Evolutionary conservation across 2,888 invertebrate species (phyloP), one percentile per base, ranked within the genome.

Genomic region (Acleris literana): DNA sequence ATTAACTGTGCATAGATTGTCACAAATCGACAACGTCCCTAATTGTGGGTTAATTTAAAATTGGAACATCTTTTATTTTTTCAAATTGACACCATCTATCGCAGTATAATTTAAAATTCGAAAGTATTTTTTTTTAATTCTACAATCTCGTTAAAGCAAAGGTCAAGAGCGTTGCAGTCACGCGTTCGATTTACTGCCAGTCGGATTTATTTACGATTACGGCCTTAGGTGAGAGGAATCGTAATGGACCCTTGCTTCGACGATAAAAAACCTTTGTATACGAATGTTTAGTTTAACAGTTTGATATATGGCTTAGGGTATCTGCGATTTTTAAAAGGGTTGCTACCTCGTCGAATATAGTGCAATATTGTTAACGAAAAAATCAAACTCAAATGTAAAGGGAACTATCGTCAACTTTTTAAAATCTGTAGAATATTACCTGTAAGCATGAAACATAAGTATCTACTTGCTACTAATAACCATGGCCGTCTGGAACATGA

Each of bases 201-300:
- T 78, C 67, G 80, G 82, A 83, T 83, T 83, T 82, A 82, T 83
- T 82, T 83, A 82, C 83, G 81, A 82, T 83, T 82, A 83, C 80
- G 78, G 77, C 72, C 71, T 71, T 72, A 73, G 76, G 77, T 76
- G 76, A 73, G 71, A 66, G 74, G 82, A 81, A 82, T 81, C 77
- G 75, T 76, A 81, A 82, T 79, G 71, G 78, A 71, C 67, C 49
- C 53, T 62, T 33, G 52, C 52, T 53, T 51, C 51, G 51, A 43
- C 62, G 66, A 66, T 66, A 66, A 66, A 29, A 66, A 53, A 46
- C 66, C 57, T 66, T 66, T 66, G 62, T 66, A 57, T 62, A 11
- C 57, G 46, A 66, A 65, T 61, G 70, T 71, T 73, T 71, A 71
- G 72, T 72, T 72, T 68, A 71, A 68, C 70, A 65, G 68, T 70